phyloP scores from a whole-genome alignment of 2,113 vertebrate genomes.

The Rhinoderma darwinii region DNA sequence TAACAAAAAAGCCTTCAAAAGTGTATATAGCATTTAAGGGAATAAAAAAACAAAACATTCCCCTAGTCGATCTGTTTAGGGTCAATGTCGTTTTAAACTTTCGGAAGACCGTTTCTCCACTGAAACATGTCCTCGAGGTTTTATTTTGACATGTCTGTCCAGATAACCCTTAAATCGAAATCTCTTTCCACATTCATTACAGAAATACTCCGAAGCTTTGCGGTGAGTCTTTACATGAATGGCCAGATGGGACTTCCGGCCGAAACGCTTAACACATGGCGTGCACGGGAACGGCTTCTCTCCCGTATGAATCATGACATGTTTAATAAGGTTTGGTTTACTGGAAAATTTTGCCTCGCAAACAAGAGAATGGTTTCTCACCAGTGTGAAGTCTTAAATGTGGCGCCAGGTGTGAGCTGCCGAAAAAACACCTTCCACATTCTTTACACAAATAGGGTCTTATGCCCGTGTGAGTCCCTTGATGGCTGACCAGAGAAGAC shows the following conservation, averaged over 20 bases:
- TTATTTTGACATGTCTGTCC: slow-evolving; percentile 66
- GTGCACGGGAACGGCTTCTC: slow-evolving; percentile 33
- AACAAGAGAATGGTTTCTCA: slow-evolving; percentile 64
- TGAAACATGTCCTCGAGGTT: not conserved
- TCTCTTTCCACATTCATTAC: slow-evolving; percentile 67
- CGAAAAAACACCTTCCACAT: slow-evolving; percentile 64
- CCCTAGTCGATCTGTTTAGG: not conserved
- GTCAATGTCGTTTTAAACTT: not conserved
- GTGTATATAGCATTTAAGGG: no score
- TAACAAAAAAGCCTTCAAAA: no score
- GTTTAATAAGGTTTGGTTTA: not conserved
- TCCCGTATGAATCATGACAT: slow-evolving; percentile 24
- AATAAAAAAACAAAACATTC: no score
- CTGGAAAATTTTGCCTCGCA: slow-evolving; percentile 5
- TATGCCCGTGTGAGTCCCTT: slow-evolving; percentile 65
- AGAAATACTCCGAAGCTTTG: slow-evolving; percentile 62
- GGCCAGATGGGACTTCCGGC: slow-evolving; percentile 65
- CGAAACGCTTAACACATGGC: slow-evolving; percentile 57
- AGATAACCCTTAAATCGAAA: slow-evolving; percentile 69
- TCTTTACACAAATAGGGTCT: slow-evolving; percentile 65
- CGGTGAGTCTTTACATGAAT: slow-evolving; percentile 68
- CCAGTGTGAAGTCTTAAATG: slow-evolving; percentile 66
- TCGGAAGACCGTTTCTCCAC: not conserved
- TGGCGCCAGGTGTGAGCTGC: slow-evolving; percentile 66
- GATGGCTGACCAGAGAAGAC: slow-evolving; percentile 67